Evolutionary conservation across 2,888 invertebrate genomes (phyloP).

Genomic region (Frankliniella fusca): DNA sequence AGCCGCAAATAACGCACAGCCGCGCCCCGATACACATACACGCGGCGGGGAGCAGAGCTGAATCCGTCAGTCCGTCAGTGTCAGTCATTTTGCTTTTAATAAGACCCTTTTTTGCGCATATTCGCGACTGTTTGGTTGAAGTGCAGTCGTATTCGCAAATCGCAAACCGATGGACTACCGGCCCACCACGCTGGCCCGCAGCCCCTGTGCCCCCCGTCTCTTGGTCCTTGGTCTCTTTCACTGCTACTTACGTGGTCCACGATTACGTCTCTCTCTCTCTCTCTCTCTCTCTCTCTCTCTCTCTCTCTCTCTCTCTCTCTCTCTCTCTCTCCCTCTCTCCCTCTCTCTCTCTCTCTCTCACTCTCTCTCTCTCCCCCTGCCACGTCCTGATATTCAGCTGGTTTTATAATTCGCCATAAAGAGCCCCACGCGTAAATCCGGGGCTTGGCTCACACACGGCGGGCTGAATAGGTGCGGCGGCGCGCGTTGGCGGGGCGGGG

Average conservation of each 20-base stretch:
- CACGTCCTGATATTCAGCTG: neutral
- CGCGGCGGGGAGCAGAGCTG: no score
- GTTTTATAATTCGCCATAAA: neutral
- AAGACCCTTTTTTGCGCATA: no score
- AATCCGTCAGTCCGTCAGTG: no score
- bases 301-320: neutral
- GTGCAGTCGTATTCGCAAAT: no score
- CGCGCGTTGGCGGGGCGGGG: neutral
- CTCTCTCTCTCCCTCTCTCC: neutral
- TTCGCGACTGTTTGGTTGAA: no score
- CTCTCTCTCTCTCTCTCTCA: neutral
- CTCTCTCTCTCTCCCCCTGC: no score
- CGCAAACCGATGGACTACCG: no score
- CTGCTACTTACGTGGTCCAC: neutral
- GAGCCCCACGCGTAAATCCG: neutral
- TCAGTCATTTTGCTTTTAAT: no score
- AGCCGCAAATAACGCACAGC: no score
- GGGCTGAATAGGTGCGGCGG: neutral
- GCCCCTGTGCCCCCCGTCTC: neutral
- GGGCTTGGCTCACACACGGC: neutral
- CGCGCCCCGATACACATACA: no score
- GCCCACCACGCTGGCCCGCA: neutral
- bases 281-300: conserved; percentile 1
- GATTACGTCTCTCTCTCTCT: neutral
- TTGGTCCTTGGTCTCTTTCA: neutral